Evolutionary conservation across 1,140 invertebrate genomes (phyloP).

Genomic region (Colletes gigas): DNA sequence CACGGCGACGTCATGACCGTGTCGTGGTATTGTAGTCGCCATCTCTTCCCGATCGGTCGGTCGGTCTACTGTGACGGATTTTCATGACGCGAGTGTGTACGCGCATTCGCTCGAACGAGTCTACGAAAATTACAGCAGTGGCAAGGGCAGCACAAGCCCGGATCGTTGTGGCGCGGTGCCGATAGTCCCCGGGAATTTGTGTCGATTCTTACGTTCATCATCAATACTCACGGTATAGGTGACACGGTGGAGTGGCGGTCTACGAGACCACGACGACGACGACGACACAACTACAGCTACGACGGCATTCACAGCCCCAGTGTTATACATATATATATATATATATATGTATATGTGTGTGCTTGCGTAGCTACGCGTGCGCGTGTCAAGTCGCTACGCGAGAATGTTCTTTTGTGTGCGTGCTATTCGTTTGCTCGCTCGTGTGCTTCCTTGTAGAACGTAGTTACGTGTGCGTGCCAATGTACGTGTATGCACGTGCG

Average conservation of each 20-base stretch:
- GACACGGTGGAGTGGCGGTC: constrained; percentile 40
- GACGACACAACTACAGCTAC: constrained; percentile 19
- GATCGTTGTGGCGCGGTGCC: constrained; percentile 15
- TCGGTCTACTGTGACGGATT: constrained; percentile 39
- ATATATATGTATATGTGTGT: constrained; percentile 24
- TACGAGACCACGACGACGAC: constrained; percentile 40
- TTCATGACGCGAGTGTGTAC: constrained; percentile 41
- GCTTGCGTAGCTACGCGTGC: constrained; percentile 37
- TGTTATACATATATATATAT: too few species aligned
- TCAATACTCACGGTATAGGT: constrained; percentile 47
- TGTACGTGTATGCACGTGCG: constrained; percentile 51
- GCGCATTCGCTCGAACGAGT: constrained; percentile 20
- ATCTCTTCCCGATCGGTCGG: constrained; percentile 37
- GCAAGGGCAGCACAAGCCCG: constrained; percentile 22
- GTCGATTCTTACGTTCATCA: constrained; percentile 35
- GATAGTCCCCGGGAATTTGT: constrained; percentile 35
- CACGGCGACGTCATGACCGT: constrained; percentile 33
- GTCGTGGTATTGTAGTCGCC: constrained; percentile 32
- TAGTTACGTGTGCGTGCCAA: constrained; percentile 28
- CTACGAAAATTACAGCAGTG: constrained; percentile 26
- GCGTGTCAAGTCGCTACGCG: constrained; percentile 35
- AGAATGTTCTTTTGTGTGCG: constrained; percentile 37
- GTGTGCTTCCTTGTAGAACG: constrained; percentile 32
- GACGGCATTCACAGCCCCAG: constrained; percentile 31
- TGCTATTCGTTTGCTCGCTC: constrained; percentile 48